Percentiles rank a stretch among this genome's conserved stretches.
Conservation (phyloP, 92 coral and sea anemone species). For the Blastomussa wellsi region DNA sequence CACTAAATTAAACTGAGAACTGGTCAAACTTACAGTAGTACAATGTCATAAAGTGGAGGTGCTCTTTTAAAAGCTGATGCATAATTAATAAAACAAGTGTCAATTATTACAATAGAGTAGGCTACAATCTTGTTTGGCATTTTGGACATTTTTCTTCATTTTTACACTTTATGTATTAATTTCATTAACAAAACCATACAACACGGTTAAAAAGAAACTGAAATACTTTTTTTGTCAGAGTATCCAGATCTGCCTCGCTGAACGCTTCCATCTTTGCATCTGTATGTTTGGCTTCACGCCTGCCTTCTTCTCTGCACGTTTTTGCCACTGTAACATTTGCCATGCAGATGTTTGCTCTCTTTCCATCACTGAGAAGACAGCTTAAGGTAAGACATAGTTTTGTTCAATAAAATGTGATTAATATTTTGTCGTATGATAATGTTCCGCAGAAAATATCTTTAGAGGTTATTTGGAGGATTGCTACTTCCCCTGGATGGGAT, state of each 20-base stretch:
- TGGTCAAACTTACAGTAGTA: too few species aligned
- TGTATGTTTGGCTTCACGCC: conserved; percentile 95
- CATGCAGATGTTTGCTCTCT: conserved; percentile 88
- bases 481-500: too few species aligned
- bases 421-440: neutral
- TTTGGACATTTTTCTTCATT: neutral
- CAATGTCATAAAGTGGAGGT: too few species aligned
- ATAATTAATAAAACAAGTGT: too few species aligned
- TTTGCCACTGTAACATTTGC: conserved; percentile 89
- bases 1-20: too few species aligned
- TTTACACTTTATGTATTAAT: neutral
- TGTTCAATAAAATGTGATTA: neutral
- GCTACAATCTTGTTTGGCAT: neutral
- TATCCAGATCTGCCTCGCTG: conserved; percentile 86
- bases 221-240: conserved; percentile 48
- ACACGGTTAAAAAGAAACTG: neutral
- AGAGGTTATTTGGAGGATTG: neutral
- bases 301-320: conserved; percentile 94
- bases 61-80: too few species aligned
- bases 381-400: conserved; percentile 64
- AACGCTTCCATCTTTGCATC: conserved; percentile 95
- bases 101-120: too few species aligned
- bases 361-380: conserved; percentile 88
- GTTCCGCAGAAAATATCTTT: neutral
- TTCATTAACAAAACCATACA: neutral